Evolutionary conservation across 1,140 invertebrate species (phyloP).

Genomic region (Atta cephalotes): DNA sequence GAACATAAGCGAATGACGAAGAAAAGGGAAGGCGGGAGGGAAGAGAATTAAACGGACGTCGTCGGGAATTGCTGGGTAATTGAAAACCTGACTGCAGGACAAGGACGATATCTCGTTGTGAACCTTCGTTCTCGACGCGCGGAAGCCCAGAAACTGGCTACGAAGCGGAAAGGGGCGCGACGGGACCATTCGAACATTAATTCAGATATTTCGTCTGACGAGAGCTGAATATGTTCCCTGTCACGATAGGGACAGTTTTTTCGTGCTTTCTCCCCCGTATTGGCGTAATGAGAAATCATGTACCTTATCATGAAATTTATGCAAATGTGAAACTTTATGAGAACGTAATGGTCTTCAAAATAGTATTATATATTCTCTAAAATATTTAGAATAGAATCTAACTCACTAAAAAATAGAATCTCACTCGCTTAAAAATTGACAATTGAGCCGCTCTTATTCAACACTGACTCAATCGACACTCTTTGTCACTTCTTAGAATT

Average conservation of each 20-base stretch:
- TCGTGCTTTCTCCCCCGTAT: not conserved
- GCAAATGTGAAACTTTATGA: not conserved
- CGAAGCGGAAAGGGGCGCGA: slow-evolving; percentile 63
- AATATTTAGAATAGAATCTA: too few species aligned
- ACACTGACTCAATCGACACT: too few species aligned
- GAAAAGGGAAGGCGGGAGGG: slow-evolving; percentile 14
- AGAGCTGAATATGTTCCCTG: slow-evolving; percentile 59
- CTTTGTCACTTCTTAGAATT: too few species aligned
- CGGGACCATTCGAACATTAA: slow-evolving; percentile 70
- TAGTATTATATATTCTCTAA: not conserved
- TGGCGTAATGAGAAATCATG: not conserved
- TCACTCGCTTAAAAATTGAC: too few species aligned
- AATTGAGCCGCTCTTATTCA: too few species aligned
- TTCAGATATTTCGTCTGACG: slow-evolving; percentile 71
- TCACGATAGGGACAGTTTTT: slow-evolving; percentile 18
- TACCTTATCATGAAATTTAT: slow-evolving; percentile 1
- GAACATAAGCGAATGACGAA: slow-evolving; percentile 31
- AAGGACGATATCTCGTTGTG: slow-evolving; percentile 65
- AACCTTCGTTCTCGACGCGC: slow-evolving; percentile 68
- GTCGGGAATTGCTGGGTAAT: slow-evolving; percentile 75
- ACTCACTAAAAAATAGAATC: too few species aligned
- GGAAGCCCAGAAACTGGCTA: slow-evolving; percentile 61
- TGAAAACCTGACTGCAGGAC: slow-evolving; percentile 72
- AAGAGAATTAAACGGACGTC: slow-evolving; percentile 75
- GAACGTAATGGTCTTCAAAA: not conserved